Percentiles rank a stretch among this genome's conserved stretches.
Evolutionary conservation across 2,888 invertebrate species (phyloP).

Genomic region (Agrochola macilenta): DNA sequence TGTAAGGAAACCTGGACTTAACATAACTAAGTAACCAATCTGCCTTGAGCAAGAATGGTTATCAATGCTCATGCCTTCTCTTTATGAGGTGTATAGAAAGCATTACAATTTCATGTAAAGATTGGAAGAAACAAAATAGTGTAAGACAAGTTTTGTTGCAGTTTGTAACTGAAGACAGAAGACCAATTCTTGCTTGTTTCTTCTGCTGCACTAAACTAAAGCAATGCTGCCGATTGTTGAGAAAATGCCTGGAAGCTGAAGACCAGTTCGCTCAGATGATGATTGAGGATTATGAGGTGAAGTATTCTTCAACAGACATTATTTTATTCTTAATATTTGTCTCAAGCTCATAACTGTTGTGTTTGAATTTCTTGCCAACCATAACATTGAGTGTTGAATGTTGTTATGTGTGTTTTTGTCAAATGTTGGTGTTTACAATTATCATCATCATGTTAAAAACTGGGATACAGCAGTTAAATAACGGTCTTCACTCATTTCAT

Average conservation of each 20-base stretch:
- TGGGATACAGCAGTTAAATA: neutral
- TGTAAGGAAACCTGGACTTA: no score
- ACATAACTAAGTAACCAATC: no score
- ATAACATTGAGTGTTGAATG: neutral
- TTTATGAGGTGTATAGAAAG: neutral
- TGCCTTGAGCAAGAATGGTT: neutral
- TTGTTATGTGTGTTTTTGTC: neutral
- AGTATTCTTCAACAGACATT: neutral
- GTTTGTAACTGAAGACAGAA: no score
- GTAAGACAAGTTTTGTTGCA: no score
- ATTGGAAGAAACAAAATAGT: neutral
- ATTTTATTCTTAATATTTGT: neutral
- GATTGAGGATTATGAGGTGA: neutral
- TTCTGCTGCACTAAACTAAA: neutral
- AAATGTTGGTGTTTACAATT: neutral
- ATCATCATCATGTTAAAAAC: neutral
- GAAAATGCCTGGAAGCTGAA: no score
- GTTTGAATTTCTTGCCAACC: neutral
- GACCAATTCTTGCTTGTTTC: neutral
- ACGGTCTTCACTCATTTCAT: neutral
- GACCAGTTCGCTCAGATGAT: neutral
- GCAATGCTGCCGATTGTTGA: no score
- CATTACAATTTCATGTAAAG: neutral
- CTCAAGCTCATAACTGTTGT: neutral
- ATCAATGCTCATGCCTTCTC: neutral